Percentiles rank a stretch among this genome's conserved stretches.
phyloP scores from a whole-genome alignment of 2,797 vertebrate species.

The Nannoperca obscura region DNA sequence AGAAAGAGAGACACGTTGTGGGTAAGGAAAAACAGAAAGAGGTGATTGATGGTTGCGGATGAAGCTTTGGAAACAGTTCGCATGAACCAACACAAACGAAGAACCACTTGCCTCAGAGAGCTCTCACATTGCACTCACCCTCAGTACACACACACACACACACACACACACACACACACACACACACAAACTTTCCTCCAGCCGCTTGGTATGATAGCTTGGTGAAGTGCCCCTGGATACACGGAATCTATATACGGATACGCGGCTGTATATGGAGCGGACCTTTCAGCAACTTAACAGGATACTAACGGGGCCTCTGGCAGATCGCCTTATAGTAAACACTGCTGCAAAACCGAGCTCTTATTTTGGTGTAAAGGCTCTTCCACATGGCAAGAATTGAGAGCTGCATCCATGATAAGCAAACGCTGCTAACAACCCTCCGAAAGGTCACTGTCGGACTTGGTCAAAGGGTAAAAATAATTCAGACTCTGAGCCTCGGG shows the following conservation, averaged over 20 bases:
- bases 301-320: neutral
- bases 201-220: conserved; percentile 1
- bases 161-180: neutral
- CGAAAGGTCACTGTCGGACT: neutral
- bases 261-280: neutral
- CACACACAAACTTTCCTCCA: neutral
- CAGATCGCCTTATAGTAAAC: conserved; percentile 16
- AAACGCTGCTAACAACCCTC: neutral
- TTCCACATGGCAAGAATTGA: neutral
- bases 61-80: conserved; percentile 17
- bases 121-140: neutral
- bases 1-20: neutral
- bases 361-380: conserved; percentile 6
- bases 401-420: neutral
- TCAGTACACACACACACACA: neutral
- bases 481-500: neutral
- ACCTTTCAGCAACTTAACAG: conserved; percentile 13
- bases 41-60: conserved; percentile 21
- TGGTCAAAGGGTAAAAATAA: neutral
- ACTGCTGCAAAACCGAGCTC: conserved; percentile 10
- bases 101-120: conserved; percentile 11
- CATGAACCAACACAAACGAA: neutral
- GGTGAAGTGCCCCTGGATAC: conserved; percentile 9
- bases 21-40: neutral
- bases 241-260: neutral